Conservation (phyloP, 1,140 invertebrate genomes). For the Augochlora pura region DNA sequence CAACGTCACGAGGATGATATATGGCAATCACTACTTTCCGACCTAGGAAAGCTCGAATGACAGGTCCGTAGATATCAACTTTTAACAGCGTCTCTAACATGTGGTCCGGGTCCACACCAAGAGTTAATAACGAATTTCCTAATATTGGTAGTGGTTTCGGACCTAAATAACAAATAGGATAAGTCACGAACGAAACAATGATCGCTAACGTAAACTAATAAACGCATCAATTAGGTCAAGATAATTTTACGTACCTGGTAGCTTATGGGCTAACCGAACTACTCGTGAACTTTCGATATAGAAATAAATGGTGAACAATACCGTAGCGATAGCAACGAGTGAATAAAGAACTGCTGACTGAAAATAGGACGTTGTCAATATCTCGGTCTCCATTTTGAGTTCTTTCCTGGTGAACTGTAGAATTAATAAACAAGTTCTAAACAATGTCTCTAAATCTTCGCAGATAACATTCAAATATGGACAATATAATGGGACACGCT, state of each 20-base stretch:
- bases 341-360: conserved; percentile 61
- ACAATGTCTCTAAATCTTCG: no score
- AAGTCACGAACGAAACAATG: no score
- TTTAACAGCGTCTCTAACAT: conserved; percentile 75
- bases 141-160: conserved; percentile 81
- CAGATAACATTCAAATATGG: no score
- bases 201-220: no score
- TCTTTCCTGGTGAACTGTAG: neutral
- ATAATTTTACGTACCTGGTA: conserved; percentile 67
- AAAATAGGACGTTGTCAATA: conserved; percentile 54
- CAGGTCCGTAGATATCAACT: conserved; percentile 81
- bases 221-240: neutral
- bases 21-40: conserved; percentile 84
- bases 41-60: conserved; percentile 84
- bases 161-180: conserved; percentile 58
- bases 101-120: conserved; percentile 81
- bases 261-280: conserved; percentile 67
- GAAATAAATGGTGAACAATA: conserved; percentile 65
- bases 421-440: neutral
- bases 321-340: conserved; percentile 41
- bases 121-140: conserved; percentile 81
- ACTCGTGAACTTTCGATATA: conserved; percentile 68
- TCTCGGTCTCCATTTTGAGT: conserved; percentile 65
- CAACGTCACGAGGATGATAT: conserved; percentile 84
- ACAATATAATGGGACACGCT: no score